Percentiles rank a stretch among this genome's conserved stretches.
Conservation (phyloP, 2,888 invertebrate genomes). For the Aplocera efformata region DNA sequence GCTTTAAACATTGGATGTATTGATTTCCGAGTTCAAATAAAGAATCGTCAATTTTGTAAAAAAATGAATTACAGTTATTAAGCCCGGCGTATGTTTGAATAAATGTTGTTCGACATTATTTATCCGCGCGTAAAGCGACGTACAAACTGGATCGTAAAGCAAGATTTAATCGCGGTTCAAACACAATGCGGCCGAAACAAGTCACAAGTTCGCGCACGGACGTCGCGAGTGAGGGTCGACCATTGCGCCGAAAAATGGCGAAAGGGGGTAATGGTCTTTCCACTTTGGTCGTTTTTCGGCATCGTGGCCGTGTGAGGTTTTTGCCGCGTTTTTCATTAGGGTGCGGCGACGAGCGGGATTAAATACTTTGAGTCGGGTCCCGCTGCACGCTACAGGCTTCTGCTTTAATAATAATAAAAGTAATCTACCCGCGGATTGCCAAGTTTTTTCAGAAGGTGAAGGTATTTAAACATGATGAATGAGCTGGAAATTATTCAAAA, state of each 20-base stretch:
- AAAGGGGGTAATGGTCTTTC: conserved; percentile 17
- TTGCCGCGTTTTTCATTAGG: conserved; percentile 28
- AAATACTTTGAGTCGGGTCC: conserved; percentile 24
- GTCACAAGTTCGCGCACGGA: conserved; percentile 27
- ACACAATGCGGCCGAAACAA: conserved; percentile 29
- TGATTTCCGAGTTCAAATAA: no score
- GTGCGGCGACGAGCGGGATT: conserved; percentile 22
- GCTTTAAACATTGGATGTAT: no score
- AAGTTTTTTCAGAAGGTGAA: conserved; percentile 20
- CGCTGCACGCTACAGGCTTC: neutral
- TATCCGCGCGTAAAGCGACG: conserved; percentile 24
- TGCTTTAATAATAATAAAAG: conserved; percentile 25
- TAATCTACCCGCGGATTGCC: conserved; percentile 21
- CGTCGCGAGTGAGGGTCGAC: conserved; percentile 22
- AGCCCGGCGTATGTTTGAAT: conserved; percentile 23
- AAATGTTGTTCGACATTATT: conserved; percentile 25
- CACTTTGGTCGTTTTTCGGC: conserved; percentile 14
- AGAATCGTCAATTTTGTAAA: no score
- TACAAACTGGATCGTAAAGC: conserved; percentile 27
- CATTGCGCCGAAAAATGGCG: conserved; percentile 19
- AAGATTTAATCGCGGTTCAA: conserved; percentile 30
- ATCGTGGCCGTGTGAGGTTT: conserved; percentile 20
- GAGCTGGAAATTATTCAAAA: conserved; percentile 22
- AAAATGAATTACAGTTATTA: conserved; percentile 25
- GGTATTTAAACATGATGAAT: conserved; percentile 23